These are phyloP conservation scores for Macrocentrus cingulum DNA, from an alignment of 1,140 invertebrate genomes.

Conservation along the genomic window DNA sequence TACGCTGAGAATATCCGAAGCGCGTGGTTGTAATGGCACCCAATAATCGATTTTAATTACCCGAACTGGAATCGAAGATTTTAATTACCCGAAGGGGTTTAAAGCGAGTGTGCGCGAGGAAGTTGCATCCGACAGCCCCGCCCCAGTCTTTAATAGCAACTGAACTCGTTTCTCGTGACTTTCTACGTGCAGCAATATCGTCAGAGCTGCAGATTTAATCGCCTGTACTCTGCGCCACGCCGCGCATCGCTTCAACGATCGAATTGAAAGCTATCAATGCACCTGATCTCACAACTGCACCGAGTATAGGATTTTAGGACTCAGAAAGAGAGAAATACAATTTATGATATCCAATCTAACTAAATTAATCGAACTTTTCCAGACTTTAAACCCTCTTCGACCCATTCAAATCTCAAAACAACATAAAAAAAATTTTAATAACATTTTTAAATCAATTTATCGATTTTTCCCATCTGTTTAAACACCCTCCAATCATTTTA, in stretches of 20 bases:
- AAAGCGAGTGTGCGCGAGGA: background rate
- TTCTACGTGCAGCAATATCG: constrained; percentile 10
- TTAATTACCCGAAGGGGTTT: constrained; percentile 33
- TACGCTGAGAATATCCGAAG: background rate
- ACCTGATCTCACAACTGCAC: background rate
- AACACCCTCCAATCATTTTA: no score
- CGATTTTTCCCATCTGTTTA: no score
- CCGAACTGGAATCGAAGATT: constrained; percentile 36
- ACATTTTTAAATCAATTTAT: no score
- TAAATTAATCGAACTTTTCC: no score
- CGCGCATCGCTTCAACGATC: constrained; percentile 6
- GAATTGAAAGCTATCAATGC: constrained; percentile 17
- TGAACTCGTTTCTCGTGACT: constrained; percentile 19
- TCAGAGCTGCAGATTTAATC: constrained; percentile 12
- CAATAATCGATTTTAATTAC: constrained; percentile 48
- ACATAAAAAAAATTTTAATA: no score
- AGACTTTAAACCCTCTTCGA: no score
- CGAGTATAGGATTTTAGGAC: background rate
- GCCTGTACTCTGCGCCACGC: constrained; percentile 8
- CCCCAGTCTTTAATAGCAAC: constrained; percentile 8
- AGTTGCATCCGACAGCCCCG: constrained; percentile 7
- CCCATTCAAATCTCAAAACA: no score
- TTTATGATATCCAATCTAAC: no score
- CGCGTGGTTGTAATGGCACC: constrained; percentile 27
- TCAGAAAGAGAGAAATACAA: constrained; percentile 4